phyloP scores from a whole-genome alignment of 2,888 invertebrate genomes.

The Fragum fragum region DNA sequence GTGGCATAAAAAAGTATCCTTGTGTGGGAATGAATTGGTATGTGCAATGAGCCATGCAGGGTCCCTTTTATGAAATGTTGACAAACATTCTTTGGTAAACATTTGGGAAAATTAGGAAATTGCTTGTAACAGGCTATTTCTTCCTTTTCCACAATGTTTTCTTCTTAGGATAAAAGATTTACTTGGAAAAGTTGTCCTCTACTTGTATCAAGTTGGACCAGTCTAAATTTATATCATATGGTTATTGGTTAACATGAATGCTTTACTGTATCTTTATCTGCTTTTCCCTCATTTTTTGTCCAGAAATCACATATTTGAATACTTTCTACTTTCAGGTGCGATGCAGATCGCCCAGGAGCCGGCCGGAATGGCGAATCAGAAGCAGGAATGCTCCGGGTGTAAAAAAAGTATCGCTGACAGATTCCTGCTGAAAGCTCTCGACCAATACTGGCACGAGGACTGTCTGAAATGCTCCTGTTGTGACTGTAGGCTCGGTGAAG shows the following conservation, averaged over 20 bases:
- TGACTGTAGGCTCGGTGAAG: conserved; percentile 96
- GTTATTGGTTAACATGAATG: too few relatives aligned
- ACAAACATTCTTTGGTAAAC: background rate
- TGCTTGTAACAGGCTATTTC: background rate
- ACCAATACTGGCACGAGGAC: conserved; percentile 97
- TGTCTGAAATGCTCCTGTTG: conserved; percentile 96
- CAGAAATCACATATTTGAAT: too few relatives aligned
- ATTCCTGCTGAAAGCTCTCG: conserved; percentile 94
- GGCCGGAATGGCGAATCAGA: conserved; percentile 51
- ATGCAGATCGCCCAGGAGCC: conserved; percentile 81
- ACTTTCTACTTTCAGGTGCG: conserved; percentile 69
- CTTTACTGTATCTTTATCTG: too few relatives aligned
- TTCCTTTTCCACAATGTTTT: background rate
- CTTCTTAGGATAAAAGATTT: too few relatives aligned
- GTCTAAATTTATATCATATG: too few relatives aligned
- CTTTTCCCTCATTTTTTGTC: too few relatives aligned
- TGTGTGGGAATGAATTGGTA: too few relatives aligned
- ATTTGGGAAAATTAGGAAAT: background rate
- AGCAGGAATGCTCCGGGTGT: conserved; percentile 93
- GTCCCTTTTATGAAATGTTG: too few relatives aligned
- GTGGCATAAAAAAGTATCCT: too few relatives aligned
- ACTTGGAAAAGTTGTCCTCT: too few relatives aligned
- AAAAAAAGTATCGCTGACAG: conserved; percentile 94
- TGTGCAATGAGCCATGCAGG: too few relatives aligned
- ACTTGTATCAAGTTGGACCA: too few relatives aligned